Evolutionary conservation across 2,797 vertebrate species (phyloP).

Genomic region (Takifugu ocellatus): DNA sequence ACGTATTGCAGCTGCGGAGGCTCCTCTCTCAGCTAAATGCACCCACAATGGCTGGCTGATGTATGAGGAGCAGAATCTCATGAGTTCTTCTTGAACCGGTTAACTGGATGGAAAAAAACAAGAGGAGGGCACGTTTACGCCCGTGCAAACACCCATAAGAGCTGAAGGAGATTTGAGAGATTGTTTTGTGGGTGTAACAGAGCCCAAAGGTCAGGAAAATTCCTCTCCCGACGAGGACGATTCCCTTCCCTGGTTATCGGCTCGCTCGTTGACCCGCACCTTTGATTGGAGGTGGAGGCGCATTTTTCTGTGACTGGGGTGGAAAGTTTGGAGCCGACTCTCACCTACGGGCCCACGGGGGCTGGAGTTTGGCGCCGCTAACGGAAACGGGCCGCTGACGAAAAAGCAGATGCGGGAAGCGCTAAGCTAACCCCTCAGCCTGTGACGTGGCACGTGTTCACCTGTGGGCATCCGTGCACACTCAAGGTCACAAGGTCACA

Average conservation of each 20-base stretch:
- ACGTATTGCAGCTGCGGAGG: slow-evolving; percentile 70
- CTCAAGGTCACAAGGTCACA: slow-evolving; percentile 50
- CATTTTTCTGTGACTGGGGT: no score
- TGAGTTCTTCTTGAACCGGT: neutral
- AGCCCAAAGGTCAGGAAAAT: slow-evolving; percentile 56
- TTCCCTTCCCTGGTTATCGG: slow-evolving; percentile 34
- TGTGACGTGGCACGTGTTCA: slow-evolving; percentile 48
- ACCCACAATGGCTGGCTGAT: slow-evolving; percentile 43
- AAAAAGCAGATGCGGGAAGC: slow-evolving; percentile 57
- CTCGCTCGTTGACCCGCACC: slow-evolving; percentile 13
- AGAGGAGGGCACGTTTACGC: slow-evolving; percentile 4
- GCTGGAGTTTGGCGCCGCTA: slow-evolving; percentile 49
- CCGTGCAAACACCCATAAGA: slow-evolving; percentile 3
- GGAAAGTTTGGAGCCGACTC: slow-evolving; percentile 46
- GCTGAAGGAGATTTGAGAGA: slow-evolving; percentile 29
- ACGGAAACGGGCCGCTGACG: slow-evolving; percentile 57
- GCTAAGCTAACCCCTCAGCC: slow-evolving; percentile 37
- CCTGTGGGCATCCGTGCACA: slow-evolving; percentile 24
- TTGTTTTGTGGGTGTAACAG: slow-evolving; percentile 32
- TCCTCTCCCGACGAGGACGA: slow-evolving; percentile 31
- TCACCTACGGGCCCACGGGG: slow-evolving; percentile 56
- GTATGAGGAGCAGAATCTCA: slow-evolving; percentile 25
- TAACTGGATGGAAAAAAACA: neutral
- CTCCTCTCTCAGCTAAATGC: slow-evolving; percentile 58
- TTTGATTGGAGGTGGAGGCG: slow-evolving; percentile 2